Conservation (phyloP, 2,113 vertebrate genomes). For the Steatornis caripensis region DNA sequence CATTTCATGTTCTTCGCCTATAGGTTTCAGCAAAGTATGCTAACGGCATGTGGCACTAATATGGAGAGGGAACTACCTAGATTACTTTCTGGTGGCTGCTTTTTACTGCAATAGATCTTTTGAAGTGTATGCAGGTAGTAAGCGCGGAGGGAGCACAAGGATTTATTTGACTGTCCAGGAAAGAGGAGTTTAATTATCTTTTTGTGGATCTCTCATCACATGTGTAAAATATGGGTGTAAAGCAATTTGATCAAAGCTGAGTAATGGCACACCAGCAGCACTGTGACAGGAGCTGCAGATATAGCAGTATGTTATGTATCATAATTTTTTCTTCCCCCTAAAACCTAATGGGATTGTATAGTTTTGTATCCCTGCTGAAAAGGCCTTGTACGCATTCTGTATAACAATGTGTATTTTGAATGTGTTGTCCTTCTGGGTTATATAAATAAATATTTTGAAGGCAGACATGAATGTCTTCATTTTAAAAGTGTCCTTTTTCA, state of each 20-base stretch:
- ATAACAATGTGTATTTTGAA: not conserved
- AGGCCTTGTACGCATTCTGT: not conserved
- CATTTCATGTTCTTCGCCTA: not conserved
- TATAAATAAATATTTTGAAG: not conserved
- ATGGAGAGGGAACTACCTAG: not conserved
- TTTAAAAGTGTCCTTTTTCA: not conserved
- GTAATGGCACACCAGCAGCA: slow-evolving; percentile 27
- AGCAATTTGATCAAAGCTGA: slow-evolving; percentile 46
- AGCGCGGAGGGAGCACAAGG: not conserved
- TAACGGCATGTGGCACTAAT: not conserved
- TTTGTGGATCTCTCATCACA: slow-evolving; percentile 22
- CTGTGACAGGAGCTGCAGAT: slow-evolving; percentile 45
- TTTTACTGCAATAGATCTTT: slow-evolving; percentile 18
- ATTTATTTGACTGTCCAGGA: slow-evolving; percentile 1
- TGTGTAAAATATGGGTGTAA: not conserved
- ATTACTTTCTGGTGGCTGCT: slow-evolving; percentile 15
- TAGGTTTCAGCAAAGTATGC: not conserved
- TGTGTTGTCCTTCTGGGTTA: not conserved
- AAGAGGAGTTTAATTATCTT: not conserved
- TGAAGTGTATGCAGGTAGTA: slow-evolving; percentile 40
- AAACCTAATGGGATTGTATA: not conserved
- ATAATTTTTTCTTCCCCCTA: not conserved
- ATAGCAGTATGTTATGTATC: slow-evolving; percentile 18
- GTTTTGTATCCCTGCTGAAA: not conserved
- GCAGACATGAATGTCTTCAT: not conserved